Base-by-base conservation (phyloP, 2,113 vertebrate genomes). In the Atractosteus spatula region DNA sequence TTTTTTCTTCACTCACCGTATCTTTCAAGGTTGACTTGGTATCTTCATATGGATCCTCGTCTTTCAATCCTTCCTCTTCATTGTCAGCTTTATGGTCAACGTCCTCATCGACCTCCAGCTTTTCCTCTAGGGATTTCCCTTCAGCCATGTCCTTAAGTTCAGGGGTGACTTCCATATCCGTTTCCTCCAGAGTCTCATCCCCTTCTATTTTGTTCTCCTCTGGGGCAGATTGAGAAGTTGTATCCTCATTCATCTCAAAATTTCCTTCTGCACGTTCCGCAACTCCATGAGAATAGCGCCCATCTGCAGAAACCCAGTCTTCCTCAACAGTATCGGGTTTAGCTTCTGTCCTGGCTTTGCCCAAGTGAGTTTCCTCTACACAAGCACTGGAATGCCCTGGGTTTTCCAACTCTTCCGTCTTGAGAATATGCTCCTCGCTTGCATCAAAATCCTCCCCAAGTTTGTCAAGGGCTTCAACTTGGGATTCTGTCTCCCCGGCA, bases 361-460 rank as follows among this genome's bases (percentile, higher is more conserved):
- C 65, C 45, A 43, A 42, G 13, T 10, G 3, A 55, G 43, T 2
- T 1, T 54, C 59, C 29, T 55, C 66, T 41, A 13, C 17, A n/a
- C n/a, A n/a, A n/a, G n/a, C n/a, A 10, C n/a, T 62, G n/a, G 16
- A 10, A 16, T 42, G 29, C 8, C 54, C 71, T 29, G 68, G 68
- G 64, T 5, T 75, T 67, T 4, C 55, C 14, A 80, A 74, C 66
- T 84, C 85, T 65, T 71, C 47, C 5, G 5, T 51, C 10, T 51
- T 3, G 5, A 7, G 47, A 51, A 10, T 51, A 10, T 51, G 5
- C 47, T 51, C n/a, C 55, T 79, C 80, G 63, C 78, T 78, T 8
- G 79, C 71, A 57, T 79, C 55, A 16, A 80, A 54, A 72, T 81
- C 16, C 14, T 81, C 51, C 76, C 57, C 75, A 73, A 10, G n/a